phyloP scores from a whole-genome alignment of 2,113 vertebrate species.

The Dromiciops gliroides region DNA sequence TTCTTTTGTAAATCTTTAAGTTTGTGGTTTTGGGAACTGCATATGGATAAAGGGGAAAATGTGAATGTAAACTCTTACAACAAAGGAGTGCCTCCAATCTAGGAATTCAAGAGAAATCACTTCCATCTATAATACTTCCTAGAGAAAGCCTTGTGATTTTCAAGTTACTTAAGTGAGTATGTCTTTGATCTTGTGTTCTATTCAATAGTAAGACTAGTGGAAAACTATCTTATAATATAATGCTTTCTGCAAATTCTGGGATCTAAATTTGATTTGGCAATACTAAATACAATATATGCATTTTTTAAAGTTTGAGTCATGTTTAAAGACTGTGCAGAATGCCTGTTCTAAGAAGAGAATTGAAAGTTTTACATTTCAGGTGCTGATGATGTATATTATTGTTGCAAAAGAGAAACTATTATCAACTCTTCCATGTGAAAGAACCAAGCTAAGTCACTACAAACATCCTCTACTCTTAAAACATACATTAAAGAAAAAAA shows the following conservation, averaged over 20 bases:
- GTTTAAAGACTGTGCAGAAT: background rate
- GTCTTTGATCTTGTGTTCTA: background rate
- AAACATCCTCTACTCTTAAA: background rate
- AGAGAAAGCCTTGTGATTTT: background rate
- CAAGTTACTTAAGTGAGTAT: background rate
- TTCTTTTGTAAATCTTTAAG: background rate
- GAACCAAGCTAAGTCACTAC: background rate
- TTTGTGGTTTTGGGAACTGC: background rate
- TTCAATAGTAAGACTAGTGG: background rate
- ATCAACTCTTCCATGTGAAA: background rate
- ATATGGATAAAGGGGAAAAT: background rate
- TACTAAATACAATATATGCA: background rate
- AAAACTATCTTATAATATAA: background rate
- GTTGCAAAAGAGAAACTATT: background rate
- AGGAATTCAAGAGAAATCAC: background rate
- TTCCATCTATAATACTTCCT: background rate
- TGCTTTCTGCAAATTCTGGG: background rate
- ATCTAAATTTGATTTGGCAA: background rate
- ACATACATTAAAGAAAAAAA: no score
- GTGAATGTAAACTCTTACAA: background rate
- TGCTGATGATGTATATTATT: background rate
- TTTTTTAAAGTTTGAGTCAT: background rate
- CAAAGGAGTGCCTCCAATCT: background rate
- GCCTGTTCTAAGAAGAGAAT: background rate
- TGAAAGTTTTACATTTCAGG: background rate